Conservation (phyloP, 2,797 vertebrate genomes). For the Chlorospingus flavigularis region DNA sequence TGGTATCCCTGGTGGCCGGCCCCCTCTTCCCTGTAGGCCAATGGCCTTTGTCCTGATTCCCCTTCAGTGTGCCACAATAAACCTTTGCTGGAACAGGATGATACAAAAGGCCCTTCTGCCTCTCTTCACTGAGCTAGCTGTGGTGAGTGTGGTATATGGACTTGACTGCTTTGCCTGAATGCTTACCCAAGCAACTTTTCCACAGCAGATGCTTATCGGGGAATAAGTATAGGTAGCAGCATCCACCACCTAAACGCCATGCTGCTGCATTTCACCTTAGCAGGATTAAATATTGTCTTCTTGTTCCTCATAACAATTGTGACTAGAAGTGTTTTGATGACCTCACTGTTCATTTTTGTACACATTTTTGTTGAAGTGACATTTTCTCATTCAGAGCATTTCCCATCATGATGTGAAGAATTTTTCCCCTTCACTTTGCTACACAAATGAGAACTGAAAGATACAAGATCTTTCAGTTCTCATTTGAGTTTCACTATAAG, state of each 20-base stretch:
- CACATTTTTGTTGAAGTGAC: background rate
- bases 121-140: background rate
- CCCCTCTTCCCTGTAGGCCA: background rate
- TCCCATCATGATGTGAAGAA: background rate
- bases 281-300: background rate
- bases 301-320: background rate
- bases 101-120: background rate
- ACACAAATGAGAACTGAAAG: background rate
- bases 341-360: background rate
- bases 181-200: background rate
- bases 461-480: background rate
- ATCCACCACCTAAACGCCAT: background rate
- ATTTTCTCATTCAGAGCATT: background rate
- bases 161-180: background rate
- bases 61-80: background rate
- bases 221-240: background rate
- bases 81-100: background rate
- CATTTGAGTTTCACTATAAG: background rate
- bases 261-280: background rate
- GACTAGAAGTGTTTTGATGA: background rate
- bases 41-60: background rate
- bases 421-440: background rate
- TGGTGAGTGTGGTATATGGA: background rate
- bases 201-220: background rate
- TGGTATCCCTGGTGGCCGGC: background rate